These are phyloP conservation scores for Trichomalopsis sarcophagae DNA, from an alignment of 1,140 invertebrate species.

Conservation along the genomic window DNA sequence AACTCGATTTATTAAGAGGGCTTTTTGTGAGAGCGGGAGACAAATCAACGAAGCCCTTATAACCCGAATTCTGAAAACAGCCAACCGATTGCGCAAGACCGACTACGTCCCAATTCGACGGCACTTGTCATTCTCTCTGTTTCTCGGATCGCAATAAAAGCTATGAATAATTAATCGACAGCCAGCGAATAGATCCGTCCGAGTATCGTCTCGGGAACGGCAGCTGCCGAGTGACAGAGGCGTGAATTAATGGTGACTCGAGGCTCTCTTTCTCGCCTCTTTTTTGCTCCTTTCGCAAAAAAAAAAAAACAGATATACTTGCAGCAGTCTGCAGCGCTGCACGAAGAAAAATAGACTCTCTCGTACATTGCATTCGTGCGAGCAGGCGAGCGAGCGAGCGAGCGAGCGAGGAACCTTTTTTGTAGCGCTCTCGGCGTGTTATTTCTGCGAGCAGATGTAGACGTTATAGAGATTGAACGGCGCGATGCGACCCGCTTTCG, in stretches of 20 bases:
- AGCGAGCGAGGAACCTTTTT: not conserved
- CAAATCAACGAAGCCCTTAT: not conserved
- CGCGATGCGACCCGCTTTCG: conserved; percentile 26
- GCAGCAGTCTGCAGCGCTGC: not conserved
- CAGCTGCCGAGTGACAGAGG: conserved; percentile 36
- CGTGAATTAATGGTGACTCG: conserved; percentile 32
- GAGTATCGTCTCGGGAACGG: not conserved
- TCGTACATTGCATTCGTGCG: conserved; percentile 15
- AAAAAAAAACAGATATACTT: conserved; percentile 17
- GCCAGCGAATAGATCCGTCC: conserved; percentile 13
- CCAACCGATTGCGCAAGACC: not conserved
- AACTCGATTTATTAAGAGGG: conserved; percentile 14
- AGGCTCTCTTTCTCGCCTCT: not conserved
- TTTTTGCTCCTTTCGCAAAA: not conserved
- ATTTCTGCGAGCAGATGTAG: conserved; percentile 46
- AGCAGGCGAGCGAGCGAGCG: not conserved
- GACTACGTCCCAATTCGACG: not conserved
- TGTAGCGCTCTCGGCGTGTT: conserved; percentile 14
- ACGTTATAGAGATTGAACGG: conserved; percentile 30
- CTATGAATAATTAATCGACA: conserved; percentile 41
- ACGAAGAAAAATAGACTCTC: conserved; percentile 36
- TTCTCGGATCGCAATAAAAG: conserved; percentile 28
- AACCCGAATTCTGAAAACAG: conserved; percentile 15
- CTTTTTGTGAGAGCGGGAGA: not conserved
- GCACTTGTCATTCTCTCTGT: conserved; percentile 13